Conservation (phyloP, 2,797 vertebrate species). For the Alosa sapidissima region DNA sequence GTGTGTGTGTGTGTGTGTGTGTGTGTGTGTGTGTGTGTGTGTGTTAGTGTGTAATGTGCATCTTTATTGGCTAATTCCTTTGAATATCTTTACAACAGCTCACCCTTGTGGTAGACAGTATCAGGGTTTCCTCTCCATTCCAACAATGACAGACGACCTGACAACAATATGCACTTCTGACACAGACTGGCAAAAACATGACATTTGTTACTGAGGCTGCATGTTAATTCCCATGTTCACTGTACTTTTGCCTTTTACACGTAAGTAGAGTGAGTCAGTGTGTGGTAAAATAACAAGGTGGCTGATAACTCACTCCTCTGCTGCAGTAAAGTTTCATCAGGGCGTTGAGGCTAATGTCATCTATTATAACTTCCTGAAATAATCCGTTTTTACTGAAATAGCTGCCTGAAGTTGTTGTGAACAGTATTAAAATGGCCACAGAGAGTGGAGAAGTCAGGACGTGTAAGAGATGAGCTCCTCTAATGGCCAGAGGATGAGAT, state of each 20-base stretch:
- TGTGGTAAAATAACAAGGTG: neutral
- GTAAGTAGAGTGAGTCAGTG: neutral
- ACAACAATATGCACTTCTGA: neutral
- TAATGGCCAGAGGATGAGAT: neutral
- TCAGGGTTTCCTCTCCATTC: neutral
- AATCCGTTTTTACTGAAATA: neutral
- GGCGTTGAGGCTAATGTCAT: neutral
- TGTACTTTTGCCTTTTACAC: neutral
- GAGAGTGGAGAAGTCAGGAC: neutral
- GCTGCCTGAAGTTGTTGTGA: neutral
- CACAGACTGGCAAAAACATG: neutral
- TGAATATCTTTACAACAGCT: conserved; percentile 27
- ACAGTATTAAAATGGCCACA: neutral
- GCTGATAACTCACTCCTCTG: neutral
- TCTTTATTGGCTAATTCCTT: neutral
- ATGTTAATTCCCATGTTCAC: neutral
- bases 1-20: neutral
- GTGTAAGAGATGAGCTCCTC: neutral
- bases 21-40: neutral
- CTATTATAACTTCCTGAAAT: neutral
- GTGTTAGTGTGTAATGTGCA: neutral
- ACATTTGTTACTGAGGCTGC: neutral
- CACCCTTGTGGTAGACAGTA: conserved; percentile 30
- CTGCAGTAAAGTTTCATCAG: neutral
- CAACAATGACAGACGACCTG: neutral